A percentile compares a stretch with the other conserved stretches of the same genome.
These are phyloP conservation scores for Argynnis bischoffii DNA, from an alignment of 2,888 invertebrate genomes.

Conservation along the genomic window DNA sequence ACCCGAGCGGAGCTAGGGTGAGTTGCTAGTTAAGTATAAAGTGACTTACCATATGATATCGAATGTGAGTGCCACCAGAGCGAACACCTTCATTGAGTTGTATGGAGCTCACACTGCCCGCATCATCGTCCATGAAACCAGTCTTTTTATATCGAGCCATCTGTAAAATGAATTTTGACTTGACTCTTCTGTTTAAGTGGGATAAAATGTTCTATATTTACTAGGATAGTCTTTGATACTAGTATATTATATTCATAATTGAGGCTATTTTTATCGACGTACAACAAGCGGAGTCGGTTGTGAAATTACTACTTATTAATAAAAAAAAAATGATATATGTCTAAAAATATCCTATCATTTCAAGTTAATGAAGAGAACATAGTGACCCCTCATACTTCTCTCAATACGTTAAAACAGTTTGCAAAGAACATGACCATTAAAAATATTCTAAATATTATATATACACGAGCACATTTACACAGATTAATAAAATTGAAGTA, in stretches of 20 bases:
- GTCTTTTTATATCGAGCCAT: conserved; percentile 95
- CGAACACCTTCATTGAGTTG: conserved; percentile 91
- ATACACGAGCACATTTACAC: too few species aligned
- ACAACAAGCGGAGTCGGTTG: not conserved
- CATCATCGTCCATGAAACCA: conserved; percentile 92
- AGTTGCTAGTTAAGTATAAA: not conserved
- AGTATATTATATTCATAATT: too few species aligned
- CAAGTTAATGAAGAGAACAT: too few species aligned
- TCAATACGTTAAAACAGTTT: too few species aligned
- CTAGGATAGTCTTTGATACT: too few species aligned
- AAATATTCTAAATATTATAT: too few species aligned
- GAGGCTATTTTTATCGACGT: not conserved
- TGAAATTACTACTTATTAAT: not conserved
- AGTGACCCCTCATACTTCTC: too few species aligned
- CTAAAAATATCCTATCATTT: not conserved
- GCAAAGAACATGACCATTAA: too few species aligned
- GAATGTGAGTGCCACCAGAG: conserved; percentile 90
- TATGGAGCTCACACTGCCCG: conserved; percentile 91
- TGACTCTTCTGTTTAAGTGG: too few species aligned
- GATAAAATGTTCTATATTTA: too few species aligned
- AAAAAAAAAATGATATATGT: not conserved
- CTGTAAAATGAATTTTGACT: conserved; percentile 65
- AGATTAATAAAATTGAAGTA: too few species aligned
- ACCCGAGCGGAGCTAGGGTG: too few species aligned
- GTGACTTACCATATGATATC: conserved; percentile 87